A percentile compares a stretch with the other conserved stretches of the same genome.
Conservation (phyloP, 2,797 vertebrate species). For the Trematomus bernacchii region DNA sequence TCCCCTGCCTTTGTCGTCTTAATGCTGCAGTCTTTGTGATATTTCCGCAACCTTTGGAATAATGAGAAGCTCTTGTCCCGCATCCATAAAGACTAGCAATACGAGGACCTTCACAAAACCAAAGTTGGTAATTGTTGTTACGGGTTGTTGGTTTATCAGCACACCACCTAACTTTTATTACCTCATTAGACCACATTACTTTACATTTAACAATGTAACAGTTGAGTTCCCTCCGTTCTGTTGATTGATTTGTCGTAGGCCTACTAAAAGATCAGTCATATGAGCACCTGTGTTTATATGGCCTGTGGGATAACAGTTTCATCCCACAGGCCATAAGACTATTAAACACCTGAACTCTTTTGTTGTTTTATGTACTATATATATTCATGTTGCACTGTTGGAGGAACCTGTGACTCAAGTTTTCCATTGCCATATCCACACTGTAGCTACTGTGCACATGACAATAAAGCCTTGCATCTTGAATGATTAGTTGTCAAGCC, state of each 20-base stretch:
- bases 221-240: not conserved
- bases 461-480: too few species aligned
- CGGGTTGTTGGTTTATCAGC: not conserved
- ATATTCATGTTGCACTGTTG: too few species aligned
- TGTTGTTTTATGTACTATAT: too few species aligned
- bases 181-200: not conserved
- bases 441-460: too few species aligned
- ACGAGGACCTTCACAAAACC: not conserved
- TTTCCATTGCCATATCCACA: too few species aligned
- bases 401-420: too few species aligned
- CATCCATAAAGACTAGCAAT: not conserved
- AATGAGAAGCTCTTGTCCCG: not conserved
- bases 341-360: too few species aligned
- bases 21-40: not conserved
- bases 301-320: not conserved
- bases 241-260: not conserved
- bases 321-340: too few species aligned
- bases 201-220: not conserved
- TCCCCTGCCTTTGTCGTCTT: not conserved
- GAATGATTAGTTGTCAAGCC: not conserved
- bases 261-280: not conserved
- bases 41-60: not conserved
- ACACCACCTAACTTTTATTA: not conserved
- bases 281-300: not conserved
- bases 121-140: too few species aligned